These are phyloP conservation scores for Erebia epiphron DNA, from an alignment of 2,888 invertebrate genomes.

Conservation along the genomic window DNA sequence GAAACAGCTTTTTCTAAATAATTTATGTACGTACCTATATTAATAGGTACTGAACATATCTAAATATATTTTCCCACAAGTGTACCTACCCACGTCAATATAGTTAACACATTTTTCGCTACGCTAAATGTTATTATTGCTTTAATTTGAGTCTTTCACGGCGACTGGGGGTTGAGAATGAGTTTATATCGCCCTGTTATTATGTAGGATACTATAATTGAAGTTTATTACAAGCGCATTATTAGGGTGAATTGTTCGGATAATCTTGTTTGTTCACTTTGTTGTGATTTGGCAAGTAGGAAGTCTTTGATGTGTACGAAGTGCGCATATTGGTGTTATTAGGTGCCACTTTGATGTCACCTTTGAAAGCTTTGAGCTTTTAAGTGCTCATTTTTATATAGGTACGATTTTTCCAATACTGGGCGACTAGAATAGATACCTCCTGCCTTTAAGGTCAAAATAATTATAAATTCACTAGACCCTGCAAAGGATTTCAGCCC, in stretches of 20 bases:
- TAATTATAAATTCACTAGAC: no score
- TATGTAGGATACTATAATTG: slow-evolving; percentile 28
- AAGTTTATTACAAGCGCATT: slow-evolving; percentile 32
- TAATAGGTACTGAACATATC: no score
- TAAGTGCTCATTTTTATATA: slow-evolving; percentile 4
- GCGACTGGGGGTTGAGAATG: slow-evolving; percentile 20
- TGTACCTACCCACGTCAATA: slow-evolving; percentile 14
- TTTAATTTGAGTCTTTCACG: slow-evolving; percentile 30
- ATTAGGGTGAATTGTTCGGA: slow-evolving; percentile 25
- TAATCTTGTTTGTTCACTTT: slow-evolving; percentile 29
- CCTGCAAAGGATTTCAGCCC: no score
- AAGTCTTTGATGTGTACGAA: slow-evolving; percentile 17
- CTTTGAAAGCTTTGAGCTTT: slow-evolving; percentile 4
- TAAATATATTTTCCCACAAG: not conserved
- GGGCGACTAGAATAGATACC: no score
- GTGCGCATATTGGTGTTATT: slow-evolving; percentile 18
- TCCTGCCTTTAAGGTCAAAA: no score
- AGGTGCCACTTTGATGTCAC: slow-evolving; percentile 11
- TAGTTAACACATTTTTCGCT: slow-evolving; percentile 11
- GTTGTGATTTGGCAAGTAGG: slow-evolving; percentile 20
- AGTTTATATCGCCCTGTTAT: slow-evolving; percentile 27
- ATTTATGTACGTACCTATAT: no score
- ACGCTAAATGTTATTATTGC: slow-evolving; percentile 19
- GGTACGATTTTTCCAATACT: not conserved
- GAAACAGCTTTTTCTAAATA: no score